Evolutionary conservation across 1,140 invertebrate species (phyloP).

Genomic region (Charaxes varanes): DNA sequence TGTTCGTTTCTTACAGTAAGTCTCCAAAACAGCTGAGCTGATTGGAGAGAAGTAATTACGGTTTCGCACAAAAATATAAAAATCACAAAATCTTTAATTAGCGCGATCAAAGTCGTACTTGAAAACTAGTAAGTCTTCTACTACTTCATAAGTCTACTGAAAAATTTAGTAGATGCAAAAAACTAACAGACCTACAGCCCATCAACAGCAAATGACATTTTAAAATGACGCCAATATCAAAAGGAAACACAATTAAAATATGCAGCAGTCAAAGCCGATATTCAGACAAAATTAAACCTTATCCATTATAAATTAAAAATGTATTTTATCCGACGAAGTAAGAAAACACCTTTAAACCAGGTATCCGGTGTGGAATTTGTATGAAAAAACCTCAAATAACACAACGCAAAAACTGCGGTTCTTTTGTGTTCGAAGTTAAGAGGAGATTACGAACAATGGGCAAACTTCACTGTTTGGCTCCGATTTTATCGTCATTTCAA

Average conservation of each 20-base stretch:
- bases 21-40: no score
- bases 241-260: constrained; percentile 8
- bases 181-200: no score
- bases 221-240: constrained; percentile 19
- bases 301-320: constrained; percentile 18
- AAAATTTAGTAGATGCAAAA: no score
- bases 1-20: no score
- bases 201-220: not conserved
- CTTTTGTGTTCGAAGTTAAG: constrained; percentile 44
- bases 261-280: constrained; percentile 8
- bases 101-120: no score
- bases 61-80: no score
- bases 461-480: constrained; percentile 47
- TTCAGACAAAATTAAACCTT: constrained; percentile 28
- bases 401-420: constrained; percentile 45
- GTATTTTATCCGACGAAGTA: not conserved
- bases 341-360: constrained; percentile 31
- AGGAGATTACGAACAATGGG: constrained; percentile 45
- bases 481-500: constrained; percentile 42
- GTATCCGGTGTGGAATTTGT: constrained; percentile 38
- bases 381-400: constrained; percentile 30
- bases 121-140: no score
- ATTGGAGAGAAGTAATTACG: no score
- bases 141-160: no score
- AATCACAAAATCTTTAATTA: no score